Conservation (phyloP, 2,888 invertebrate genomes). For the Leptinotarsa juncta region DNA sequence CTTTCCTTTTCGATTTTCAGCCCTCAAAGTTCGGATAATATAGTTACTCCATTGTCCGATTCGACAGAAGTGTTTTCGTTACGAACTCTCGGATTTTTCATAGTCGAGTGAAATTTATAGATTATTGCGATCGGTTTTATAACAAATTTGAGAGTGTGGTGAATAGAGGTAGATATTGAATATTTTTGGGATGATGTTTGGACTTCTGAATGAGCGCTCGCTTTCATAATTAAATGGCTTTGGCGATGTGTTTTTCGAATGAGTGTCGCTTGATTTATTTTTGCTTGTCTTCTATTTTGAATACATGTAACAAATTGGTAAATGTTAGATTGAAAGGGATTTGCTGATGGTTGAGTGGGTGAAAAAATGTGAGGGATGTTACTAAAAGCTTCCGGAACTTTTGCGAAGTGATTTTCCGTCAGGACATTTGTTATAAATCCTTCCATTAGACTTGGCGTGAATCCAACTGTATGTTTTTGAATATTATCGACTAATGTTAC, state of each 20-base stretch:
- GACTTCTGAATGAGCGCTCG: background rate
- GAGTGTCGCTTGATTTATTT: background rate
- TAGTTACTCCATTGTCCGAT: background rate
- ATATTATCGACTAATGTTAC: background rate
- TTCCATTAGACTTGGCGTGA: conserved; percentile 2
- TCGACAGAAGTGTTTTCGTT: conserved; percentile 15
- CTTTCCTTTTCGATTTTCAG: conserved; percentile 23
- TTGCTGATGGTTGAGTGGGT: background rate
- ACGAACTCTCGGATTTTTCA: background rate
- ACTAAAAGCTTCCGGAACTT: background rate
- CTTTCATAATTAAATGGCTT: too few species aligned
- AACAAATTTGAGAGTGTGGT: conserved; percentile 6
- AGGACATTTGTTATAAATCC: background rate
- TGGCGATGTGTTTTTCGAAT: background rate
- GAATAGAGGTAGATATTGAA: conserved; percentile 12
- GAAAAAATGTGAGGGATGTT: background rate
- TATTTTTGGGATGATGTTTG: background rate
- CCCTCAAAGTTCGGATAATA: conserved; percentile 3
- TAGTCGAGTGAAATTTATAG: conserved; percentile 4
- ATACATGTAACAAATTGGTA: background rate
- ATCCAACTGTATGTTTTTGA: background rate
- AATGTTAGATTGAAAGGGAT: background rate
- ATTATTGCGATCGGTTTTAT: background rate
- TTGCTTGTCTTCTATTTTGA: background rate
- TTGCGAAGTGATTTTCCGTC: background rate